Conservation (phyloP, 2,797 vertebrate genomes). For the Selene dorsalis region DNA sequence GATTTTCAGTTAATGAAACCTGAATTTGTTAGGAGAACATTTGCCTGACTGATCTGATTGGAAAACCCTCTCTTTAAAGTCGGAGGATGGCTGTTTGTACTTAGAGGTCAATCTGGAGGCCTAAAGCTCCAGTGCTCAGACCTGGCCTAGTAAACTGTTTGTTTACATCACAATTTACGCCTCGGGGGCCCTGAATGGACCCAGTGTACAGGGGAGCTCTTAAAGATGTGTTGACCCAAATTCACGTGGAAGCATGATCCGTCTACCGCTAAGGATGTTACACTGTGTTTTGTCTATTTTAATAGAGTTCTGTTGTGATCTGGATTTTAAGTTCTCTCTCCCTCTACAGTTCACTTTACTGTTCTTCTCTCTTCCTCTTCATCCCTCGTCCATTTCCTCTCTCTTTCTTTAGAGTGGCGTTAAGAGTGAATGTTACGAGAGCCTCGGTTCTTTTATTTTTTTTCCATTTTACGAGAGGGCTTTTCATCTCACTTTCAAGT, state of each 20-base stretch:
- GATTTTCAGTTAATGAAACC: slow-evolving; percentile 2
- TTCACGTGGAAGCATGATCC: slow-evolving; percentile 45
- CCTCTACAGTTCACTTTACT: background rate
- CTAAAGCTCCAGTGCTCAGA: slow-evolving; percentile 31
- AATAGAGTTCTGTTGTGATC: slow-evolving; percentile 25
- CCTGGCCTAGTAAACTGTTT: slow-evolving; percentile 64
- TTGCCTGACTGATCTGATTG: slow-evolving; percentile 15
- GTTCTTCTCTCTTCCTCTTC: background rate
- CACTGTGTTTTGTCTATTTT: slow-evolving; percentile 46
- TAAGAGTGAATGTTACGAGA: slow-evolving; percentile 51
- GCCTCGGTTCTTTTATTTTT: slow-evolving; percentile 61
- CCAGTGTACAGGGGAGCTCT: slow-evolving; percentile 49
- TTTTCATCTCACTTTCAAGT: slow-evolving; percentile 62
- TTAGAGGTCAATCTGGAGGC: slow-evolving; percentile 48
- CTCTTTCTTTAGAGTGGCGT: slow-evolving; percentile 15
- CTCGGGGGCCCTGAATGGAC: slow-evolving; percentile 56
- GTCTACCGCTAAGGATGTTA: slow-evolving; percentile 31
- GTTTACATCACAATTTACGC: slow-evolving; percentile 74
- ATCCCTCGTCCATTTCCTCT: background rate
- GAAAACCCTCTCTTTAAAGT: slow-evolving; percentile 27
- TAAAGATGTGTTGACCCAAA: slow-evolving; percentile 61
- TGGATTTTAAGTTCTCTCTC: background rate
- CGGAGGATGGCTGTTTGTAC: slow-evolving; percentile 38
- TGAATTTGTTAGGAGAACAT: background rate
- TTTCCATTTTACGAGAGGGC: slow-evolving; percentile 60